Conservation (phyloP, 2,113 vertebrate species). For the Apistogramma diplotaenia region DNA sequence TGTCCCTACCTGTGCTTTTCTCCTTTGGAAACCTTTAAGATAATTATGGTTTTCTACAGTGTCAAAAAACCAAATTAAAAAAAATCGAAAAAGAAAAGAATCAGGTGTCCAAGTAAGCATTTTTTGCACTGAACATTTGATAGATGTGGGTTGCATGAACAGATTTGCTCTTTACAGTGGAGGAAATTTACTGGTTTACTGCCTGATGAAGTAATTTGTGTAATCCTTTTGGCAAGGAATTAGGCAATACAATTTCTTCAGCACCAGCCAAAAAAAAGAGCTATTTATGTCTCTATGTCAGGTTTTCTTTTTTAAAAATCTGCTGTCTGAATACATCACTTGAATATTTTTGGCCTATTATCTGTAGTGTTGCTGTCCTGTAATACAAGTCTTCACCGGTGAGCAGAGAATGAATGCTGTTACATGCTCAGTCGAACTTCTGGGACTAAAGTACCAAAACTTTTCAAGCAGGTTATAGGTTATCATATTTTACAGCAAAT, state of each 20-base stretch:
- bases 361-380: not conserved
- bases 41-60: conserved; percentile 16
- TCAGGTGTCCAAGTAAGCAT: conserved; percentile 9
- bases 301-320: not conserved
- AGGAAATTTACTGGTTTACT: conserved; percentile 27
- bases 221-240: conserved; percentile 19
- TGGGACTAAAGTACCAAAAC: not conserved
- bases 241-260: not conserved
- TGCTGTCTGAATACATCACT: not conserved
- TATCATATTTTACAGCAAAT: not conserved
- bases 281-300: conserved; percentile 2
- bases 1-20: not conserved
- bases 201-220: conserved; percentile 1
- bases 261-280: not conserved
- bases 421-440: too few relatives aligned
- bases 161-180: conserved; percentile 30
- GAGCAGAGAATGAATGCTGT: too few relatives aligned
- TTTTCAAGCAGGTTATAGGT: not conserved
- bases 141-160: conserved; percentile 8
- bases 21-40: conserved; percentile 12
- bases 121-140: conserved; percentile 16
- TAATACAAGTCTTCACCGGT: not conserved
- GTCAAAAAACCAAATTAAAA: not conserved
- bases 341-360: not conserved
- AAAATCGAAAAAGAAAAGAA: not conserved